Conservation (phyloP, 1,140 invertebrate genomes). For the Brachionus plicatilis region DNA sequence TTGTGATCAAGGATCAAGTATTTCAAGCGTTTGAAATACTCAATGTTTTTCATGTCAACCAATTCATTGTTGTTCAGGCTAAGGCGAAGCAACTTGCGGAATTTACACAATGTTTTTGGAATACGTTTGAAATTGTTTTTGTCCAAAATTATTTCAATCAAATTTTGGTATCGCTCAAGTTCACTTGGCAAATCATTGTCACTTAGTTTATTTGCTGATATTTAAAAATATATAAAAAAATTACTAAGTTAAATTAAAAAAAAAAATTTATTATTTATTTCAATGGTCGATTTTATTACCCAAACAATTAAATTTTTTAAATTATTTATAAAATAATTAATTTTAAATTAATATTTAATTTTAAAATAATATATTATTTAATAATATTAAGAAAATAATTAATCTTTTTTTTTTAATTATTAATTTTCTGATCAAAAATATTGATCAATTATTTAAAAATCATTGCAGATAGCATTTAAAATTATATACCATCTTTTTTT, state of each 20-base stretch:
- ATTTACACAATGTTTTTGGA: slow-evolving; percentile 12
- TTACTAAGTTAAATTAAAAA: background rate
- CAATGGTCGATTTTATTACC: too few species aligned
- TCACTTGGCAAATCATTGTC: slow-evolving; percentile 13
- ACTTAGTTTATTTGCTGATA: background rate
- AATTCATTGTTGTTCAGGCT: slow-evolving; percentile 2
- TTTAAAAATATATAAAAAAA: background rate
- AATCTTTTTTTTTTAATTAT: too few species aligned
- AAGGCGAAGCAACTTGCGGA: background rate
- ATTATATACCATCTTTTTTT: too few species aligned
- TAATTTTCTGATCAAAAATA: too few species aligned
- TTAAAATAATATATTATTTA: too few species aligned
- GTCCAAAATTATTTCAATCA: slow-evolving; percentile 16
- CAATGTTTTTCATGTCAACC: slow-evolving; percentile 15
- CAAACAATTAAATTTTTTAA: too few species aligned
- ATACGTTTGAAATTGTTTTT: background rate
- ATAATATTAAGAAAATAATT: too few species aligned
- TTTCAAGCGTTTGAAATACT: slow-evolving; percentile 27
- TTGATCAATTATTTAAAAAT: too few species aligned
- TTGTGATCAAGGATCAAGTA: slow-evolving; percentile 6
- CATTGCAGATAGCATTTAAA: too few species aligned
- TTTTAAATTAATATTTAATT: too few species aligned
- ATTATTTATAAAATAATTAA: too few species aligned
- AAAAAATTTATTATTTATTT: too few species aligned
- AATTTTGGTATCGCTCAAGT: slow-evolving; percentile 2